Conservation (phyloP, 2,888 invertebrate species). For the Tanytarsus gracilentus region DNA sequence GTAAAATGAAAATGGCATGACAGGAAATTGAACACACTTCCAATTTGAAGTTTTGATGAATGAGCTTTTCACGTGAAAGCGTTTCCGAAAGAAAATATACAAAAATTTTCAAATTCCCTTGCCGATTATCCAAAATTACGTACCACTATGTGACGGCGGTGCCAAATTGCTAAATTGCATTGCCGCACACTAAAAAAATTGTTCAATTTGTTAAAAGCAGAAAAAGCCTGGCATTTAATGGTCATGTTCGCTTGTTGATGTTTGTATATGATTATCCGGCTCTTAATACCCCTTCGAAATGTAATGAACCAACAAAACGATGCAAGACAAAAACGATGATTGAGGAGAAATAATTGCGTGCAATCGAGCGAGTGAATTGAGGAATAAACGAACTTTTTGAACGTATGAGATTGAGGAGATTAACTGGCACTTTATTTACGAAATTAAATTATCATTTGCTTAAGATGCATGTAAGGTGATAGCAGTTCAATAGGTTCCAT, state of each 20-base stretch:
- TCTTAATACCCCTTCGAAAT: background rate
- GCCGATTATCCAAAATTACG: background rate
- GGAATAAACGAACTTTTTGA: background rate
- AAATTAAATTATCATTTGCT: constrained; percentile 7
- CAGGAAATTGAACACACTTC: constrained; percentile 6
- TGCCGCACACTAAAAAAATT: background rate
- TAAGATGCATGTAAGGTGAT: background rate
- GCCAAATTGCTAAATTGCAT: background rate
- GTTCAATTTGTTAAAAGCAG: background rate
- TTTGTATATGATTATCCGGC: background rate
- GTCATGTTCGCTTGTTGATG: background rate
- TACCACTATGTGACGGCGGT: constrained; percentile 3
- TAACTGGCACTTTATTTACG: constrained; percentile 5
- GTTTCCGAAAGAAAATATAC: background rate
- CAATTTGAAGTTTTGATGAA: constrained; percentile 21
- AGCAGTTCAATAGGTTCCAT: too few relatives aligned
- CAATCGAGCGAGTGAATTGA: background rate
- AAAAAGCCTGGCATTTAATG: background rate
- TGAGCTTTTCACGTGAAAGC: constrained; percentile 19
- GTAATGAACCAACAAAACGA: background rate
- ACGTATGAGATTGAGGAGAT: constrained; percentile 7
- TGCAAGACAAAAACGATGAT: background rate
- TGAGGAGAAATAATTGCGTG: background rate
- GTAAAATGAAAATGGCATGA: background rate
- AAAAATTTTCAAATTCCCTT: background rate